Base-by-base conservation (phyloP, 2,113 vertebrate species). In the Dendropsophus ebraccatus region DNA sequence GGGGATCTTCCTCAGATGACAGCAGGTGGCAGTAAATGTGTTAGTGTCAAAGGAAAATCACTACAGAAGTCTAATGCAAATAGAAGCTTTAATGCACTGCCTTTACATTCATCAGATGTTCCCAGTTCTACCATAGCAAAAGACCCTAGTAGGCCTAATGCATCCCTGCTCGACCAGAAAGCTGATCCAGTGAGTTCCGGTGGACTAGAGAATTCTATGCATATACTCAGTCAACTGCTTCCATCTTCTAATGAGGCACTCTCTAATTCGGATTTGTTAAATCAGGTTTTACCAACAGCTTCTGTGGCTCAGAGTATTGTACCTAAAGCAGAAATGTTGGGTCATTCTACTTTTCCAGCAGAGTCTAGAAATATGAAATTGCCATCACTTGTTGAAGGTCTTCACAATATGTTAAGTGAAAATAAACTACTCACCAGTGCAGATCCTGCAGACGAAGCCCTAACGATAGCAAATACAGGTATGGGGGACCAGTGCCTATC, bases 401-500 rank as follows among this genome's bases (percentile, higher is more conserved):
- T 93, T 2, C 83, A 88, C 85, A 91, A 91, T 81, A 89, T 92
- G 45, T 86, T 86, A 47, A 94, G 91, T 87, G 92, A 89, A 90
- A 90, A 90, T 81, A 93, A 92, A 84, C 77, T 91, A 72, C 8
- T 81, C 84, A 35, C 89, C 47, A 2, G 82, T 88, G 87, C 80
- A 30, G 14, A 47, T 87, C 87, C 72, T 82, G 9, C 78, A 89
- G 88, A 88, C 75, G 80, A 90, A 69, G 89, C 87, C 62, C 80
- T 82, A 62, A 90, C 89, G 75, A 83, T 90, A 1, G 35, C 92
- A 75, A 87, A 84, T 62, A 58, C 89, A 1, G 37, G 86, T 0
- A 82, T 90, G 88, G 91, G 81, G 73, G 81, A 91, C 74, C 82
- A 92, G 28, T 88, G 91, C 92, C 91, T 92, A 89, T 86, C 92